phyloP scores from a whole-genome alignment of 2,113 vertebrate species.

The Herpailurus yagouaroundi region DNA sequence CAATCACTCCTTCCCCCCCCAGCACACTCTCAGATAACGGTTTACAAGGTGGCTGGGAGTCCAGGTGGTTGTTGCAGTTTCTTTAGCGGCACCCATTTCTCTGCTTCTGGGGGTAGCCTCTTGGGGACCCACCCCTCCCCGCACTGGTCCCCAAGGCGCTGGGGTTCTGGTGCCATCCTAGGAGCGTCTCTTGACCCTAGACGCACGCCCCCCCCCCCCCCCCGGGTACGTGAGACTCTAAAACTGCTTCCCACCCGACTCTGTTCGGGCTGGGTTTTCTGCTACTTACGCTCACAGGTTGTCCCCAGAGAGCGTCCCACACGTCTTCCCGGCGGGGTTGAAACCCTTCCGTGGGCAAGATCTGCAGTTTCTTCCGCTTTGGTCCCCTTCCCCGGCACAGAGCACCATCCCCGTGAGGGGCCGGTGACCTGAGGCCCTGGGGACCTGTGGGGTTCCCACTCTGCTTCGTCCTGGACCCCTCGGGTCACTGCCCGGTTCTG shows the following conservation, averaged over 20 bases:
- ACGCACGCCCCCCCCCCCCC: too few relatives aligned
- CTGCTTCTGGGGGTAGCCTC: neutral
- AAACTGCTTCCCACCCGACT: neutral
- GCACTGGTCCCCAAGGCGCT: neutral
- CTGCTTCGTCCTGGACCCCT: neutral
- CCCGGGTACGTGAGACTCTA: neutral
- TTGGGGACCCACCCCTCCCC: neutral
- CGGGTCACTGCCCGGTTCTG: fast-evolving
- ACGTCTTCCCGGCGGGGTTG: too few relatives aligned
- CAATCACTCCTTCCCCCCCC: too few relatives aligned
- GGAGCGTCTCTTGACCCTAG: neutral
- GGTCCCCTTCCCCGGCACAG: neutral
- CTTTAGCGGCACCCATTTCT: neutral
- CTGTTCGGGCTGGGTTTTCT: neutral
- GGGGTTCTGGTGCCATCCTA: neutral
- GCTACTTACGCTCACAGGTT: neutral
- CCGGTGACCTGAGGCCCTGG: too few relatives aligned
- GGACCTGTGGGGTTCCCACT: fast-evolving
- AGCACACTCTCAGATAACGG: fast-evolving
- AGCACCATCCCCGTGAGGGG: neutral
- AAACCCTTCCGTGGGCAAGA: fast-evolving
- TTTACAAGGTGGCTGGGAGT: neutral
- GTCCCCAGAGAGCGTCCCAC: too few relatives aligned
- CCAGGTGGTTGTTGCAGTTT: fast-evolving
- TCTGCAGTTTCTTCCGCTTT: fast-evolving